These are phyloP conservation scores for Panthera leo DNA, from an alignment of 2,113 vertebrate genomes.

Conservation along the genomic window DNA sequence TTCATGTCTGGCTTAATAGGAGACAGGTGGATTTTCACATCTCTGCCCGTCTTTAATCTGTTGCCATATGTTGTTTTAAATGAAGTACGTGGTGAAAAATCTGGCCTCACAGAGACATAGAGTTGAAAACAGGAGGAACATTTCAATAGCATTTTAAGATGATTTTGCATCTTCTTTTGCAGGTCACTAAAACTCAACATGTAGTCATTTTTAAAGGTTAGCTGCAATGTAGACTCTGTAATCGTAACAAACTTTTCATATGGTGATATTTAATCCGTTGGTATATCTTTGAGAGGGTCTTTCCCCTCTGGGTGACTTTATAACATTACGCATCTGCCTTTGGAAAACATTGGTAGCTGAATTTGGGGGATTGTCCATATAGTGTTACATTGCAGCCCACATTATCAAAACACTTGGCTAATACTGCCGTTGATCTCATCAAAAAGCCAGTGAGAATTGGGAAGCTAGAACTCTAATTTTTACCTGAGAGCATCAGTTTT, in stretches of 20 bases:
- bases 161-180: neutral
- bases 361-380: neutral
- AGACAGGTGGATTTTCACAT: conserved; percentile 27
- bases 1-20: neutral
- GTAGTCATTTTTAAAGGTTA: neutral
- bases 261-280: neutral
- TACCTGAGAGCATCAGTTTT: neutral
- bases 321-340: neutral
- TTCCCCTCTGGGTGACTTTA: neutral
- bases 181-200: neutral
- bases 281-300: neutral
- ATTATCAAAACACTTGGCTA: neutral
- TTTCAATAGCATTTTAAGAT: neutral
- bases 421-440: neutral
- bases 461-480: neutral
- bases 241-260: neutral
- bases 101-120: neutral
- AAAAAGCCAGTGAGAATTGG: neutral
- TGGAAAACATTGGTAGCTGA: neutral
- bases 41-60: neutral
- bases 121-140: neutral
- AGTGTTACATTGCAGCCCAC: neutral
- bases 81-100: conserved; percentile 17
- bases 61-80: neutral
- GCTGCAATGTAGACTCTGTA: neutral